Evolutionary conservation across 2,797 vertebrate species (phyloP), one percentile per base, ranked within the genome.

Genomic region (Muscicapa comitata): DNA sequence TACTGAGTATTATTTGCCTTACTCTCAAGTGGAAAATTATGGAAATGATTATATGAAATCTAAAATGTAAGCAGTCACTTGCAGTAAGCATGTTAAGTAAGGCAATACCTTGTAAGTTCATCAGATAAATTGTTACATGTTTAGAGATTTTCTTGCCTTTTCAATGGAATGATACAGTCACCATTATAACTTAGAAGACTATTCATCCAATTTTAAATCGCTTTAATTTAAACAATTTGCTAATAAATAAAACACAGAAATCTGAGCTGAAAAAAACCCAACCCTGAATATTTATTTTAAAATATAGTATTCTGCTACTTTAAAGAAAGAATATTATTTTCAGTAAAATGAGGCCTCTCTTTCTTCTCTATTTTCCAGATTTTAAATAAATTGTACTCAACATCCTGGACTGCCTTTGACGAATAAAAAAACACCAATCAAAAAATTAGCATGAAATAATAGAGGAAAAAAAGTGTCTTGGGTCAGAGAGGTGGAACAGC

Each of bases 1-100:
- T 77, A 88, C 84, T 65, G 76, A 95, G 62, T 93, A 96, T 96
- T 94, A 89, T 80, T 93, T 78, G 81, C 40, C 29, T 31, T 57
- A 53, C 57, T 90, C 74, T 85, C 87, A 95, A 90, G 62, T 95
- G 75, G 53, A 91, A 80, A 82, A 85, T 89, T 51, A 94, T 83
- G 78, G 50, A 92, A 94, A 91, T 76, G 1, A 91, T 84, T 91
- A 70, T 38, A 57, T 26, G 78, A 91, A 24, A 80, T 80, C 24
- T 70, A 70, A 87, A 87, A 70, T 1, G 1, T 31, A 89, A 91
- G 86, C 45, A 89, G n/a, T n/a, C 72, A 53, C 45, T 73, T 89
- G 43, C 8, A 93, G 73, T 33, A 94, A 72, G 66, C n/a, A 66
- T 51, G 9, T 54, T 80, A 88, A 57, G 54, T 43, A 86, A 84